Conservation (phyloP, 2,113 vertebrate genomes). For the Entomyzon cyanotis region DNA sequence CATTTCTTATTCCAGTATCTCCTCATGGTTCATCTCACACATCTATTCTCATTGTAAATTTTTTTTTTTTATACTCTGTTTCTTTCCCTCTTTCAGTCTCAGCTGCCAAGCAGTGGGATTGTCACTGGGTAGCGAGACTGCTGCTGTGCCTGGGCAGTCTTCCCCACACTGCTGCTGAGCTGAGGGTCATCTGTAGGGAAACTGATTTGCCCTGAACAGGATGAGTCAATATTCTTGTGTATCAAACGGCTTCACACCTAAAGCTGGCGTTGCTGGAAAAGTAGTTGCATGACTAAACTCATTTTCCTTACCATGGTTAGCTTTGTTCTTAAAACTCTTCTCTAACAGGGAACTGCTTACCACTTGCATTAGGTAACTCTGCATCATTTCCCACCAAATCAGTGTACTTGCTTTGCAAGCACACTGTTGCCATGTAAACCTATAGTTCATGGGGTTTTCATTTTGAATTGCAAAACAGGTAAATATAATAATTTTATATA, state of each 20-base stretch:
- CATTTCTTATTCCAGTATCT: neutral
- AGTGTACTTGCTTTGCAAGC: neutral
- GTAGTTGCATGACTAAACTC: neutral
- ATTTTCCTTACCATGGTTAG: neutral
- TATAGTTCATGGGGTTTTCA: neutral
- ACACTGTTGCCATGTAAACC: neutral
- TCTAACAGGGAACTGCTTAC: neutral
- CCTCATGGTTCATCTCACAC: neutral
- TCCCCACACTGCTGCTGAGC: neutral
- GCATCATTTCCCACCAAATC: neutral
- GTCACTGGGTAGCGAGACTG: neutral
- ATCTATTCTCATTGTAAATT: neutral
- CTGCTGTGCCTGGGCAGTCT: neutral
- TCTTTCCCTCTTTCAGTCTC: neutral
- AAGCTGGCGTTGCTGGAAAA: neutral
- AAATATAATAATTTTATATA: neutral
- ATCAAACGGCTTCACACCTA: slow-evolving; percentile 12
- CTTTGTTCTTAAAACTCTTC: neutral
- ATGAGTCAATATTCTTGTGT: slow-evolving; percentile 7
- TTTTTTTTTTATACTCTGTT: neutral
- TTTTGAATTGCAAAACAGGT: neutral
- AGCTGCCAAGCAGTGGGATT: neutral
- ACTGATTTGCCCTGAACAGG: neutral
- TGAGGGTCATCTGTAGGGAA: neutral
- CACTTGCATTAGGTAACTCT: neutral